phyloP scores from a whole-genome alignment of 1,140 invertebrate species.

The Zeugodacus cucurbitae region DNA sequence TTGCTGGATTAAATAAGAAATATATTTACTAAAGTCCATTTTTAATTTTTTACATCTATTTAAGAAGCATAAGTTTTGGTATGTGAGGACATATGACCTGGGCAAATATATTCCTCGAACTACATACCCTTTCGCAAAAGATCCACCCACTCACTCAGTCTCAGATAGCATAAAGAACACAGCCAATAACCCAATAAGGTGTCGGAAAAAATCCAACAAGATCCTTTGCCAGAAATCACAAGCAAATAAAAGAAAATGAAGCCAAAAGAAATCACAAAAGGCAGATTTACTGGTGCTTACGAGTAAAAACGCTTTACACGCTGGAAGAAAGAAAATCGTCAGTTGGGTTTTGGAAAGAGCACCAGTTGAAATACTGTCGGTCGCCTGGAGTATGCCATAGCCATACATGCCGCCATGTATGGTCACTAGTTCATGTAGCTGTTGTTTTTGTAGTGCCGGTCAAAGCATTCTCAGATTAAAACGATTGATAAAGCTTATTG shows the following conservation, averaged over 20 bases:
- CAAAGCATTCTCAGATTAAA: conserved; percentile 30
- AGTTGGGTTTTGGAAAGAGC: neutral
- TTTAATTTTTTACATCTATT: no score
- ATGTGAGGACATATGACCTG: no score
- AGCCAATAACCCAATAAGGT: neutral
- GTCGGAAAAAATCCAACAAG: neutral
- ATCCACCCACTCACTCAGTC: neutral
- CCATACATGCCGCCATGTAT: neutral
- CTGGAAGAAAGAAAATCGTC: neutral
- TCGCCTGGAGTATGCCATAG: neutral
- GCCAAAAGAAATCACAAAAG: conserved; percentile 7
- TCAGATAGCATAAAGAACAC: neutral
- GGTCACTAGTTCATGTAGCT: neutral
- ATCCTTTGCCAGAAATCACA: neutral
- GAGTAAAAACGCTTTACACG: neutral
- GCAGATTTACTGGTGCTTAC: neutral
- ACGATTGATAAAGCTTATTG: neutral
- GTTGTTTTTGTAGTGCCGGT: neutral
- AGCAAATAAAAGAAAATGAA: neutral
- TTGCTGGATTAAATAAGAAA: no score
- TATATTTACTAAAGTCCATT: no score
- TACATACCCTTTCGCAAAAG: neutral
- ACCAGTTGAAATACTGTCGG: neutral
- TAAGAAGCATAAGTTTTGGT: no score
- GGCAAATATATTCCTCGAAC: neutral